Evolutionary conservation across 1,140 invertebrate species (phyloP).

Genomic region (Agraylea sexmaculata): DNA sequence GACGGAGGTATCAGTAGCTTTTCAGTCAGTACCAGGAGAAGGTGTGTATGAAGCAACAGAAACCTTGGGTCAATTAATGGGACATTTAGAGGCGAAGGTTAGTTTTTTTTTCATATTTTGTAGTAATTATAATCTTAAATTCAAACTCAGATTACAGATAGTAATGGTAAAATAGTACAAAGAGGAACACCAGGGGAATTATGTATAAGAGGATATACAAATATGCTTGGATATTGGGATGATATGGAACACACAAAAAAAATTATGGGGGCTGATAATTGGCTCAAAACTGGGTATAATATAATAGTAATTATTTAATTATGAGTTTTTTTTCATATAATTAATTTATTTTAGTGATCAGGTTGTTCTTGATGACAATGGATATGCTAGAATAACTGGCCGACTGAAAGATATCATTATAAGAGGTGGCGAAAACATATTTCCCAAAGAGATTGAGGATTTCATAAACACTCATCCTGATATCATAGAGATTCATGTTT

Average conservation of each 20-base stretch:
- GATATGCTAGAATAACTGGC: conserved; percentile 65
- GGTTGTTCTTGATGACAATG: conserved; percentile 56
- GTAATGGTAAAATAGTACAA: conserved; percentile 55
- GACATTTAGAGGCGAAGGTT: conserved; percentile 64
- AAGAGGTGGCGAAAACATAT: conserved; percentile 80
- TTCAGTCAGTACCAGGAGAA: conserved; percentile 49
- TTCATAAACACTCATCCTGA: conserved; percentile 61
- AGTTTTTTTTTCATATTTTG: conserved; percentile 4
- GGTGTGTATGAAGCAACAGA: conserved; percentile 43
- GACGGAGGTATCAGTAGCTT: conserved; percentile 63
- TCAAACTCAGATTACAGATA: conserved; percentile 53
- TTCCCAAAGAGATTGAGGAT: conserved; percentile 74
- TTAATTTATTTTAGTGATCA: conserved; percentile 46
- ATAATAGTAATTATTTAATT: no score
- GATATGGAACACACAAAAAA: conserved; percentile 72
- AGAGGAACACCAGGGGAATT: conserved; percentile 72
- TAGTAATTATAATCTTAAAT: neutral
- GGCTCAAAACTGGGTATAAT: conserved; percentile 82
- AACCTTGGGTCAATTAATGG: conserved; percentile 59
- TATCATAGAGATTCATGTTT: conserved; percentile 57
- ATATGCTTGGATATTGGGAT: conserved; percentile 79
- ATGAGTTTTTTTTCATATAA: neutral
- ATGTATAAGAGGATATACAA: conserved; percentile 65
- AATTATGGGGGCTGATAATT: conserved; percentile 56
- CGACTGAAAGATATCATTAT: conserved; percentile 79